Conservation (phyloP, 2,797 vertebrate genomes). For the Aulostomus chinensis region DNA sequence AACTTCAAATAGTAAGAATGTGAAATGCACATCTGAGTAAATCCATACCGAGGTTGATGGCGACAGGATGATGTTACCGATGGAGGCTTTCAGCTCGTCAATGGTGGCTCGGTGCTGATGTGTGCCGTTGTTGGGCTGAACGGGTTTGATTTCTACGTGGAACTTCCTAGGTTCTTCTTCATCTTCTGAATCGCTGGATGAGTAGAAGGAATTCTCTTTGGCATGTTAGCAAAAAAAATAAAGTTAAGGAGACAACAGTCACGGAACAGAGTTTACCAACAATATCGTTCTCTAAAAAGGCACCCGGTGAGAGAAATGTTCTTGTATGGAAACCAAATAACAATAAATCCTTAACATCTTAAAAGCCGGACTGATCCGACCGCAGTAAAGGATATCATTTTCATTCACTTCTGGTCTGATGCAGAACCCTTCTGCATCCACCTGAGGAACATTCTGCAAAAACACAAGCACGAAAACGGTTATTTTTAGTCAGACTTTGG, state of each 20-base stretch:
- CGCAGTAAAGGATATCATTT: conserved; percentile 97
- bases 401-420: conserved; percentile 92
- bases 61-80: conserved; percentile 93
- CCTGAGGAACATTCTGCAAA: conserved; percentile 90
- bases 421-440: conserved; percentile 96
- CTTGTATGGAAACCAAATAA: too few species aligned
- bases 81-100: conserved; percentile 95
- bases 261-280: not conserved
- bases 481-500: too few species aligned
- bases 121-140: conserved; percentile 87
- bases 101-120: conserved; percentile 88
- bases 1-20: not conserved
- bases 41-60: conserved; percentile 89
- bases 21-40: too few species aligned
- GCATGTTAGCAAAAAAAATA: conserved; percentile 81
- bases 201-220: conserved; percentile 97
- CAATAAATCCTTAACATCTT: too few species aligned
- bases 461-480: conserved; percentile 4
- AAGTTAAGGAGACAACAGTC: conserved; percentile 53
- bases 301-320: too few species aligned
- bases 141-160: conserved; percentile 94
- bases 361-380: too few species aligned
- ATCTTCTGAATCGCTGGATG: conserved; percentile 94
- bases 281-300: too few species aligned
- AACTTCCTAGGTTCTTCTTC: conserved; percentile 95